Conservation (phyloP, 2,113 vertebrate genomes). For the Bos javanicus region DNA sequence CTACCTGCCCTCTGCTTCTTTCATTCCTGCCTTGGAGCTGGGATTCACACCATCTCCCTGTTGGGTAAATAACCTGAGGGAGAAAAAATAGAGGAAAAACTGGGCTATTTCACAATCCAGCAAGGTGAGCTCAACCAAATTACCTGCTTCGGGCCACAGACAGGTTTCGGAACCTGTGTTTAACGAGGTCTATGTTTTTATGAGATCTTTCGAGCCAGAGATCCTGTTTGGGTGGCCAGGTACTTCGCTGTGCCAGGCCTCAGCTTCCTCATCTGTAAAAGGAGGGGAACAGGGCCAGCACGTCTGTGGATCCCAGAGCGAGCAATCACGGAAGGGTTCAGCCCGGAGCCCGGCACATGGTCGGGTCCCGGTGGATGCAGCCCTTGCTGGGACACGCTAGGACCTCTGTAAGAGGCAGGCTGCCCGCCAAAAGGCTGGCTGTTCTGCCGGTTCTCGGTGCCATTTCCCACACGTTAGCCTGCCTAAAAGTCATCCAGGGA, state of each 20-base stretch:
- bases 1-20: neutral
- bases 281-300: neutral
- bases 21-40: neutral
- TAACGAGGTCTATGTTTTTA: neutral
- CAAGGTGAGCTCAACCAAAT: neutral
- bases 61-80: neutral
- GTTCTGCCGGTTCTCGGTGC: neutral
- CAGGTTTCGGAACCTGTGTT: neutral
- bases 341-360: too few species aligned
- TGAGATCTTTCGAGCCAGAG: neutral
- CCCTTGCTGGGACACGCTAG: accelerated
- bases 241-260: neutral
- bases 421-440: neutral
- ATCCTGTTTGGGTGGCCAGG: neutral
- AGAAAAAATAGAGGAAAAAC: too few species aligned
- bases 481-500: neutral
- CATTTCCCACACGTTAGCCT: neutral
- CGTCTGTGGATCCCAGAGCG: neutral
- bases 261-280: neutral
- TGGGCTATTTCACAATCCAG: neutral
- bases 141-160: neutral
- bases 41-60: neutral
- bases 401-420: neutral
- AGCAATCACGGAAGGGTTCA: neutral
- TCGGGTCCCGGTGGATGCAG: neutral